Conservation (phyloP, 1,140 invertebrate genomes). For the Andrena cerasifolii region DNA sequence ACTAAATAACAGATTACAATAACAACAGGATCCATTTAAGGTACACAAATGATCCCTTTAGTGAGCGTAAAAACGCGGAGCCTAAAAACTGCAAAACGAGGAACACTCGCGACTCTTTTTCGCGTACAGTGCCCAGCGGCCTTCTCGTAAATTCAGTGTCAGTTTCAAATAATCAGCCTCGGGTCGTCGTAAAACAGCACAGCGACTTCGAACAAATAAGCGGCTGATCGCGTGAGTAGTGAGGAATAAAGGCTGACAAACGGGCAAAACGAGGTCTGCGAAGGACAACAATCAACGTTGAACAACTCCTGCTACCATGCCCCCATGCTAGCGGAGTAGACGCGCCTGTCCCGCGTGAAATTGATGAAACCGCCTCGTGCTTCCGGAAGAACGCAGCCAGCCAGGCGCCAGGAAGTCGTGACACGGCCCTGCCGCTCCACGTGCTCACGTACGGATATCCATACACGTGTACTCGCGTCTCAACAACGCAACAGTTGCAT, state of each 20-base stretch:
- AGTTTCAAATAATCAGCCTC: constrained; percentile 1
- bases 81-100: not conserved
- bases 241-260: not conserved
- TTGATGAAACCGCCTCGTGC: constrained; percentile 14
- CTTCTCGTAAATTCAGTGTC: not conserved
- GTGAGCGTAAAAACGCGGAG: not conserved
- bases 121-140: not conserved
- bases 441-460: constrained; percentile 61
- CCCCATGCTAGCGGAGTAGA: not conserved
- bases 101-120: not conserved
- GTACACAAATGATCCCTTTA: no score
- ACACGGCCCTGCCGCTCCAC: constrained; percentile 55
- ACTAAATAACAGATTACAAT: no score
- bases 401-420: constrained; percentile 50
- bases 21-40: no score
- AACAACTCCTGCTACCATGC: not conserved
- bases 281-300: constrained; percentile 16
- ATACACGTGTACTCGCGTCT: constrained; percentile 44
- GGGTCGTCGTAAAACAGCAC: not conserved
- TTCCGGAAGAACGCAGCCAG: constrained; percentile 30
- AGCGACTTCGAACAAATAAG: constrained; percentile 10
- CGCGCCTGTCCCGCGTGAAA: constrained; percentile 8
- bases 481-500: not conserved
- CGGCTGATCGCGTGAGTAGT: not conserved
- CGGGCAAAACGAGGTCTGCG: not conserved